phyloP scores from a whole-genome alignment of 2,888 invertebrate genomes.

The Xiphydria camelus region DNA sequence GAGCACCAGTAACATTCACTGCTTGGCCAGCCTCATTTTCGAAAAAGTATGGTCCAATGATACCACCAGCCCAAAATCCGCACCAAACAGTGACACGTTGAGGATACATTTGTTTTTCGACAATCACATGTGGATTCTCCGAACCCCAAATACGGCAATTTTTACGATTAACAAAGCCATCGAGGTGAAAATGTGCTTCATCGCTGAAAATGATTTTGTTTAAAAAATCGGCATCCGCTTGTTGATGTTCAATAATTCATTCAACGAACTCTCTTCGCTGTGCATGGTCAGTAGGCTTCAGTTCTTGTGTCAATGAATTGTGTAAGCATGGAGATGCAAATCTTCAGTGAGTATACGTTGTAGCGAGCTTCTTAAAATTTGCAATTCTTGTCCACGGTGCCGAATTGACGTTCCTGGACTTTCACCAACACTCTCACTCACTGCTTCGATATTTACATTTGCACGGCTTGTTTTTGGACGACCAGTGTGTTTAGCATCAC shows the following conservation, averaged over 20 bases:
- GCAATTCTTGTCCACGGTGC: conserved; percentile 30
- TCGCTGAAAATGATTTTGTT: conserved; percentile 29
- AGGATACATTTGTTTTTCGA: conserved; percentile 42
- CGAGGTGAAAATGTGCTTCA: conserved; percentile 39
- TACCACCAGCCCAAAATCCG: conserved; percentile 45
- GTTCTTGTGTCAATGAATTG: conserved; percentile 35
- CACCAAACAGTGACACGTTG: conserved; percentile 49
- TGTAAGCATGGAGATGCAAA: conserved; percentile 33
- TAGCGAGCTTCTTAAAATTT: conserved; percentile 31
- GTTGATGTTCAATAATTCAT: conserved; percentile 25
- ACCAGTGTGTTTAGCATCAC: conserved; percentile 28
- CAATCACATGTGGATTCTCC: conserved; percentile 31
- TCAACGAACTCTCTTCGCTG: conserved; percentile 27
- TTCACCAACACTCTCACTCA: conserved; percentile 31
- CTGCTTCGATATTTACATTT: conserved; percentile 30
- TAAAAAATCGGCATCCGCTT: conserved; percentile 29
- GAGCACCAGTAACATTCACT: conserved; percentile 31
- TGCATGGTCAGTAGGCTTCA: conserved; percentile 32
- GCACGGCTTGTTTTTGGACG: conserved; percentile 30
- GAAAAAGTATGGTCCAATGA: conserved; percentile 46
- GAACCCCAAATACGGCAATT: conserved; percentile 25
- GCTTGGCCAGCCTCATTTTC: conserved; percentile 26
- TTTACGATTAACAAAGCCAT: conserved; percentile 48
- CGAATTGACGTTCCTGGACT: conserved; percentile 40
- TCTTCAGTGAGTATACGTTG: conserved; percentile 32